Percentiles rank a stretch among this genome's conserved stretches.
Conservation (phyloP, 2,113 vertebrate species). For the Lamprologus ornatipinnis region DNA sequence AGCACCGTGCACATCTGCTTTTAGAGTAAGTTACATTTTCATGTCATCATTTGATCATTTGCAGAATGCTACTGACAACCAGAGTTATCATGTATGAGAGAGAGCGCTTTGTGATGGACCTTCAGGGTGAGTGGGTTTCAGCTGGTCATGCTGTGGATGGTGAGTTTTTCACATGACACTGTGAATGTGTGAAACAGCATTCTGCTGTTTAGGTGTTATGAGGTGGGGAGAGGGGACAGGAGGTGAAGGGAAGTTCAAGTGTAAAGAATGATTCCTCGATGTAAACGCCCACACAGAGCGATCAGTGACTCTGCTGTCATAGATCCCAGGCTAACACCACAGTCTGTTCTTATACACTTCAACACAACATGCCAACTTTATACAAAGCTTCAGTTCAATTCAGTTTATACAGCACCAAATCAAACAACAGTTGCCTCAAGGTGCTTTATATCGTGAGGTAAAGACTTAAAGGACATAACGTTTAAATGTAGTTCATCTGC, state of each 20-base stretch:
- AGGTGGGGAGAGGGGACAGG: neutral
- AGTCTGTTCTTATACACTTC: neutral
- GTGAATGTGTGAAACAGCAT: conserved; percentile 44
- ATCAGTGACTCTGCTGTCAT: neutral
- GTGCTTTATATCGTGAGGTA: neutral
- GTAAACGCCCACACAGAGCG: neutral
- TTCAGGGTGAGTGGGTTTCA: conserved; percentile 16
- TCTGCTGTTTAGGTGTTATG: conserved; percentile 43
- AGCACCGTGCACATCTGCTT: neutral
- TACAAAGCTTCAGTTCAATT: neutral
- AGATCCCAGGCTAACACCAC: neutral
- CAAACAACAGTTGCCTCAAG: neutral
- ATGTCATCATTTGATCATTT: neutral
- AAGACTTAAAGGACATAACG: neutral
- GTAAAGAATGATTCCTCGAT: conserved; percentile 1
- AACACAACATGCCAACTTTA: neutral
- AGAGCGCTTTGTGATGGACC: neutral
- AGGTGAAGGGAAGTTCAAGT: conserved; percentile 65
- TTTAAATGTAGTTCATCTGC: neutral
- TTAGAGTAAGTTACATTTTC: neutral
- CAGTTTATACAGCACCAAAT: neutral
- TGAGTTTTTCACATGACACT: conserved; percentile 23
- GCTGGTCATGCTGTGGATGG: neutral
- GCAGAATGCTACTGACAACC: neutral
- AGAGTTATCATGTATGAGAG: neutral